Base-by-base conservation (phyloP, 1,140 invertebrate species). In the Daktulosphaira vitifoliae region DNA sequence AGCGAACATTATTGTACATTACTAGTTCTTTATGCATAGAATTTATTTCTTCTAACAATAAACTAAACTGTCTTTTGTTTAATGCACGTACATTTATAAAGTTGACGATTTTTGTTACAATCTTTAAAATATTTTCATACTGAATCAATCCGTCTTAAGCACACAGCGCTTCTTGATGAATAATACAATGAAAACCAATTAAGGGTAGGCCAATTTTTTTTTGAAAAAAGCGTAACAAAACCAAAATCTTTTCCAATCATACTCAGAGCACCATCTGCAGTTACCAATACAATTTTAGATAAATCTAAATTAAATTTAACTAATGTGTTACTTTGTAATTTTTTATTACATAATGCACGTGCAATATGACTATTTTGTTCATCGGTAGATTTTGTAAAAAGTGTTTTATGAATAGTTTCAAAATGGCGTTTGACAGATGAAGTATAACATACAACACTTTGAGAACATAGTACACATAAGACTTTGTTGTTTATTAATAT, bases 1-100 rank as follows among this genome's bases (percentile, higher is more conserved):
- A 50, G 16, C 44, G 8, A 23, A 48, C 49, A 29, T 50, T 29
- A 50, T 50, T 50, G 15, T 50, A 50, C 8, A 50, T 50, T 7
- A 50, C 49, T 3, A 50, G 25, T 50, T n/a, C 49, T 50, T 50
- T 29, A 29, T 50, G 49, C 5, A 50, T 29, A 50, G 25, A 26
- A 50, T 50, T 50, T 50, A 50, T n/a, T 7, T 50, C 23, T 50
- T 29, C 15, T 50, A 50, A 50, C 16, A 50, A 50, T 50, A 50
- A 50, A 50, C 23, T 23, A 26, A 50, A 50, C 5, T 50, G 15
- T 7, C 25, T 50, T 50, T 50, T 26, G 16, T 50, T 50, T 50
- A 16, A 50, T 50, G 25, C 49, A 2, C 15, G 25, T 11, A 25
- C 23, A 7, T 50, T 50, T 50, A 50, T 50, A 50, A 23, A 48